phyloP scores from a whole-genome alignment of 1,140 invertebrate species.

The Oreohelix idahoensis region DNA sequence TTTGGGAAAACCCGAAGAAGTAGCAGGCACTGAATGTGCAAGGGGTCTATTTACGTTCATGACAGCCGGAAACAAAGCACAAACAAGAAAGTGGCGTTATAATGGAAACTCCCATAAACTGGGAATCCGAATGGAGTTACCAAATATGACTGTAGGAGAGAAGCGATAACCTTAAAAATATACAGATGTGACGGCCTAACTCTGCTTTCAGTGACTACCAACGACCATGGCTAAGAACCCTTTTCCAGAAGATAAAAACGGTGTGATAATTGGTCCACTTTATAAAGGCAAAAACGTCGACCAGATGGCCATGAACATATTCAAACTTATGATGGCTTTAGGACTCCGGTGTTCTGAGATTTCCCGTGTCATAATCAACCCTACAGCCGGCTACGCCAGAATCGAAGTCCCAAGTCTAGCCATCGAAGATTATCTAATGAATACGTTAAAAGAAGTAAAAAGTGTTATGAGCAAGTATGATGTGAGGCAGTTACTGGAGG shows the following conservation, averaged over 20 bases:
- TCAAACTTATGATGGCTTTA: not conserved
- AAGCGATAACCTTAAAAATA: too few relatives aligned
- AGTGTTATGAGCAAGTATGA: slow-evolving; percentile 20
- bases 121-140: too few relatives aligned
- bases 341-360: slow-evolving; percentile 2
- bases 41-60: too few relatives aligned
- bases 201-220: too few relatives aligned
- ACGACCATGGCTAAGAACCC: not conserved
- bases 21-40: too few relatives aligned
- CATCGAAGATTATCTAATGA: slow-evolving; percentile 2
- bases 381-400: not conserved
- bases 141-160: too few relatives aligned
- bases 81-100: too few relatives aligned
- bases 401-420: not conserved
- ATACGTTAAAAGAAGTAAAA: not conserved
- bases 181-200: too few relatives aligned
- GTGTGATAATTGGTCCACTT: slow-evolving; percentile 4
- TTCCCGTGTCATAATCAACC: not conserved
- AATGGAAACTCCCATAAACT: too few relatives aligned
- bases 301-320: slow-evolving; percentile 14
- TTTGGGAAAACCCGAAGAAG: too few relatives aligned
- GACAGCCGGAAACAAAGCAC: too few relatives aligned
- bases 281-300: not conserved
- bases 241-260: not conserved
- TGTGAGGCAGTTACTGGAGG: not conserved